Base-by-base conservation (phyloP, 2,113 vertebrate genomes). In the Pagrus major region DNA sequence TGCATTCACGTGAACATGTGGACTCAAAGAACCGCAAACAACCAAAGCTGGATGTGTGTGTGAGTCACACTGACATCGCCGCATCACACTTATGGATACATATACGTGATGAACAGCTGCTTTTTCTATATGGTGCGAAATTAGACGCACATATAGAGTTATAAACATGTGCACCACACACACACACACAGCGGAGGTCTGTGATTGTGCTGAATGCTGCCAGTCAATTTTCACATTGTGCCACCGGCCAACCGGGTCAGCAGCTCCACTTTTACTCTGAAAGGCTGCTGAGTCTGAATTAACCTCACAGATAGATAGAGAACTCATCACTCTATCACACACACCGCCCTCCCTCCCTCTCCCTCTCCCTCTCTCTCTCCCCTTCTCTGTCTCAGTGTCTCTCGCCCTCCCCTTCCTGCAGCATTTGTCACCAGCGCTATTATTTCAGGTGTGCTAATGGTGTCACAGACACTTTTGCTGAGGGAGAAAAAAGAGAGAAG, bases 381-480 rank as follows among this genome's bases (percentile, higher is more conserved):
- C 44, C 7, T 39, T 6, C 25, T 61, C 35, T 15, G 42, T 15
- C 42, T 65, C 67, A 21, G 27, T 29, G 31, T 73, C 71, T 68
- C 64, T 42, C 44, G 3, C 78, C 47, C 79, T 70, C 71, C 78
- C 64, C 74, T 73, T 66, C 78, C 91, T 83, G 83, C 86, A 91
- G 85, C 86, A 89, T 91, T 92, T 94, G 90, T 94, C 93, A 87
- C 90, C 21, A 10, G 47, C 61, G 88, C 89, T 95, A 93, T 93
- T 95, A 94, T 96, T 95, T 93, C 95, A 95, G 95, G 95, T 95
- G 96, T 86, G 93, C 88, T 93, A 90, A 94, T 93, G 93, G 94
- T 86, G 94, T 94, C 76, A 66, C 88, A 91, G 87, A 90, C 86
- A 92, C 88, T 89, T 88, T 80, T 86, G 76, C 65, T 87, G 90